Base-by-base conservation (phyloP, 2,113 vertebrate genomes). In the Heptranchias perlo region DNA sequence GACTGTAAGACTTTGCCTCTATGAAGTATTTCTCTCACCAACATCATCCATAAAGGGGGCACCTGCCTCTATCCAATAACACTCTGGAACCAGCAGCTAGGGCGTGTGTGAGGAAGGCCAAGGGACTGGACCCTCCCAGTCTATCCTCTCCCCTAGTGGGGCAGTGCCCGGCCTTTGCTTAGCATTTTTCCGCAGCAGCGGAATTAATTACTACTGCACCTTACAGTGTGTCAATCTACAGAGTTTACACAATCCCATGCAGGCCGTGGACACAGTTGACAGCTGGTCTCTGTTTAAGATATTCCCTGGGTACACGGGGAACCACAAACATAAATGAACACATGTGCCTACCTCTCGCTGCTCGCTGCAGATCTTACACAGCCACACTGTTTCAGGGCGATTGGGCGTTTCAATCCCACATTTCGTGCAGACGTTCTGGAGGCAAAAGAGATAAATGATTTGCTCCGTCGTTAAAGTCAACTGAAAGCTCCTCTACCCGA, bases 361-460 rank as follows among this genome's bases (percentile, higher is more conserved):
- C 96, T 99, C 99, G 0, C 97, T 98, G 98, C 99, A 99, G 97
- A 99, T 99, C 97, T 98, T 98, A 97, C 99, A 99, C 61, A 99
- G 98, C 99, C 99, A 99, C 96, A 97, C 96, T 0, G 98, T 96
- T 35, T 97, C 97, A 0, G 97, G 98, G 31, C 98, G 97, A 97
- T 98, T 98, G 97, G 97, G 96, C 92, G 97, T 98, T 96, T 98
- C 97, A 96, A 98, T 97, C 14, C 98, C 98, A 4, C 99, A 99
- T 96, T 98, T 98, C 96, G 97, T 99, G 96, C 99, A 99, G 96
- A 99, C 98, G 0, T 99, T 98, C 99, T 99, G 98, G 44, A 44
- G 96, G 96, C 31, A 96, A 96, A 97, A 28, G 25, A 89, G 62
- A 23, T 95, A 64, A 78, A 87, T 11, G 1, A 61, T 3, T 44